These are phyloP conservation scores for Bucorvus abyssinicus DNA, from an alignment of 2,797 vertebrate species.

Conservation along the genomic window DNA sequence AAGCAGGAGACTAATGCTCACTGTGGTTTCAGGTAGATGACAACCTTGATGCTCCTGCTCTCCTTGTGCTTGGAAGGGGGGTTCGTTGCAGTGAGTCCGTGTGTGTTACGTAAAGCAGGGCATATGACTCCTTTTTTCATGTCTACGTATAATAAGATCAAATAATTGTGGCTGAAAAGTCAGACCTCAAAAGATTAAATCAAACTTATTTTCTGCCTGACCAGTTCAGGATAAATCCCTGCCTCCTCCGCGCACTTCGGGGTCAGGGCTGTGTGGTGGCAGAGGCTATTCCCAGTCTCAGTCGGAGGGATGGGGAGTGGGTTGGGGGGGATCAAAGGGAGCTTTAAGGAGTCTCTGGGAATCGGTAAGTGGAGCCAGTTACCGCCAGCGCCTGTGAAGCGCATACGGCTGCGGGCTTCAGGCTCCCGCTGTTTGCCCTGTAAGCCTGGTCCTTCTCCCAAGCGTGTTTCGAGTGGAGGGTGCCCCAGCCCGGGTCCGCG, in stretches of 20 bases:
- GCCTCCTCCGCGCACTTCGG: neutral
- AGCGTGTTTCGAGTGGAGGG: rapidly evolving
- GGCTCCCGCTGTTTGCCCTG: neutral
- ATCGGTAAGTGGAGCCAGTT: rapidly evolving
- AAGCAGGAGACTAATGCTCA: neutral
- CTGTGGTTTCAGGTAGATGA: neutral
- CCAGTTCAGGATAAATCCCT: neutral
- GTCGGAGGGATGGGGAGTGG: neutral
- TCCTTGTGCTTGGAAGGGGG: neutral
- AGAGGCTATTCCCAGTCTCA: neutral
- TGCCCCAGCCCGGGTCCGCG: neutral
- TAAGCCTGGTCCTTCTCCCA: neutral
- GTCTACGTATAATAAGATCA: conserved; percentile 2
- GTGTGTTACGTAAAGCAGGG: neutral
- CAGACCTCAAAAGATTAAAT: conserved; percentile 28
- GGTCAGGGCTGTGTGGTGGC: neutral
- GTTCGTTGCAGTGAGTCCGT: neutral
- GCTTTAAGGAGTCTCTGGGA: neutral
- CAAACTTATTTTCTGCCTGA: neutral
- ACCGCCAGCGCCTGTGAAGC: neutral
- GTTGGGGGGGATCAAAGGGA: neutral
- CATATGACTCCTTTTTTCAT: neutral
- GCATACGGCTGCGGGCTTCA: neutral
- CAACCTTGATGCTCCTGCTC: neutral
- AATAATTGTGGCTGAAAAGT: conserved; percentile 12